Evolutionary conservation across 1,140 invertebrate genomes (phyloP).

Genomic region (Hermetia illucens): DNA sequence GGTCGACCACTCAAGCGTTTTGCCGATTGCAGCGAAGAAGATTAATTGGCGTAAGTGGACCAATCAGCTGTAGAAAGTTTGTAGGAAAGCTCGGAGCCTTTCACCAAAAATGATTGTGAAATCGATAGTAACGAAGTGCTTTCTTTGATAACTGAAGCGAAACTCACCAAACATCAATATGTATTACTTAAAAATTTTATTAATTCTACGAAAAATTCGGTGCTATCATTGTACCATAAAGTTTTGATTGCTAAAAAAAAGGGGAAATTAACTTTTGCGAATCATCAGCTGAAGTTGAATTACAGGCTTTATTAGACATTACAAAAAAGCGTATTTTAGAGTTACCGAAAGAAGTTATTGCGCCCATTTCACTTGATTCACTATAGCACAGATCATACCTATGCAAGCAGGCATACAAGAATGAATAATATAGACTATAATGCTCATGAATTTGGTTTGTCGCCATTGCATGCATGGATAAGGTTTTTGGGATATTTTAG

Average conservation of each 20-base stretch:
- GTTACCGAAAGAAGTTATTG: constrained; percentile 2
- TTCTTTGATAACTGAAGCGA: constrained; percentile 3
- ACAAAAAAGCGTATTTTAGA: constrained; percentile 3
- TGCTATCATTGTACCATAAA: background rate
- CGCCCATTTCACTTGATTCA: background rate
- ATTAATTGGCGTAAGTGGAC: constrained; percentile 4
- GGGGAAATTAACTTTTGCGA: constrained; percentile 6
- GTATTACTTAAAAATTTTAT: background rate
- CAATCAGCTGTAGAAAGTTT: constrained; percentile 2
- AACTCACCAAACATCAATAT: constrained; percentile 3
- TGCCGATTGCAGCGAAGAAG: no score
- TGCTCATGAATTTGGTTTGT: constrained; percentile 10
- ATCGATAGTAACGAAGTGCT: constrained; percentile 1
- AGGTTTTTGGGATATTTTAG: constrained; percentile 14
- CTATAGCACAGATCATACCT: background rate
- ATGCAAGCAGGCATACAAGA: background rate
- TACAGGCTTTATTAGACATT: background rate
- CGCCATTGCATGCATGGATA: constrained; percentile 13
- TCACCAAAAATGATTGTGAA: background rate
- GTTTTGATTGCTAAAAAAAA: background rate
- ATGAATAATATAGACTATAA: constrained; percentile 1
- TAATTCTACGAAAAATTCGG: background rate
- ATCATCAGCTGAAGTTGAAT: constrained; percentile 1
- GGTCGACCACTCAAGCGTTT: no score
- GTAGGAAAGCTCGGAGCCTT: background rate